Base-by-base conservation (phyloP, 1,140 invertebrate species). In the Kradibia gibbosae region DNA sequence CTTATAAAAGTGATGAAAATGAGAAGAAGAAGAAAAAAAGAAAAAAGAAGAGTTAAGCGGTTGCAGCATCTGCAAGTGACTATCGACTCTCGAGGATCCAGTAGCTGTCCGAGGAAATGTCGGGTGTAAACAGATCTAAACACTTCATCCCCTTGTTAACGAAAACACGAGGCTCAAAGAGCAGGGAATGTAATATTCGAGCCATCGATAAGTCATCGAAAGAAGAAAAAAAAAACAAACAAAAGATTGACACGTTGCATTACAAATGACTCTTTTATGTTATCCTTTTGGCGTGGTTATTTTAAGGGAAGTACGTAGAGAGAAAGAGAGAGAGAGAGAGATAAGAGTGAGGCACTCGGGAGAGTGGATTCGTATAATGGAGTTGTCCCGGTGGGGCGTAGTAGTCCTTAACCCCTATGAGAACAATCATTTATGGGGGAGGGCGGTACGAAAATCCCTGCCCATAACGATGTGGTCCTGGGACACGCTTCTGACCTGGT, bases 341-440 rank as follows among this genome's bases (percentile, higher is more conserved):
- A 71, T 22, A 28, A 71, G 39, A 71, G 70, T 25, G 70, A 71
- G 71, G 50, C 34, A 84, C 84, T 86, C 80, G 76, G 84, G 42
- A 65, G 83, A 87, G 85, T 86, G 86, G 85, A 85, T 86, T 84
- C 83, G 82, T 83, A 86, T 86, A 86, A 86, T 85, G 82, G 85
- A 83, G 80, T 84, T 84, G 84, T 82, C 83, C 85, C 86, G 84
- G 86, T 82, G 82, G 42, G 28, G 71, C 39, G 28, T 42, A 55
- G 67, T 36, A 34, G 34, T 7, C 70, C 50, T 39, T 17, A 75
- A 67, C 72, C 79, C 79, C 79, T 72, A 39, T 53, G 81, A 77
- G 71, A 77, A 82, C 75, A 76, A 71, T 73, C 60, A 81, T 28
- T 28, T n/a, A n/a, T n/a, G n/a, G n/a, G n/a, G n/a, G 67, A 25